These are phyloP conservation scores for Sicus ferrugineus DNA, from an alignment of 2,888 invertebrate species.

Conservation along the genomic window DNA sequence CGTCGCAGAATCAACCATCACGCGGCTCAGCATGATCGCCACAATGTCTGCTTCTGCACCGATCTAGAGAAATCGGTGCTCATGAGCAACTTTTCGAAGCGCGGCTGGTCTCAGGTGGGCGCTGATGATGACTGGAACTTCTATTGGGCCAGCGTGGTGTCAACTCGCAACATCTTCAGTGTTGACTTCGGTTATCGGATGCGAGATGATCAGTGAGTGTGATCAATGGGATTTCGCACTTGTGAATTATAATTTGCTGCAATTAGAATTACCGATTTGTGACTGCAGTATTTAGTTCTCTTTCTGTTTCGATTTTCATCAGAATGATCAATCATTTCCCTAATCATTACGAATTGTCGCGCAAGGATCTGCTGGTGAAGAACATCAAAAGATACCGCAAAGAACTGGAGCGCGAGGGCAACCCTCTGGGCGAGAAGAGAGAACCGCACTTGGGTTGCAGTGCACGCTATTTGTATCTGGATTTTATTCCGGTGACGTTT, in stretches of 20 bases:
- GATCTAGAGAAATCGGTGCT: slow-evolving; percentile 90
- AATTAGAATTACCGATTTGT: too few species aligned
- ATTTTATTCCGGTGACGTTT: slow-evolving; percentile 93
- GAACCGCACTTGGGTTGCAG: slow-evolving; percentile 67
- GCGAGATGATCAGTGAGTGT: slow-evolving; percentile 81
- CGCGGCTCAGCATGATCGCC: slow-evolving; percentile 42
- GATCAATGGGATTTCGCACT: background rate
- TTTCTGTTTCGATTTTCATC: background rate
- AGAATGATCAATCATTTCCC: slow-evolving; percentile 92
- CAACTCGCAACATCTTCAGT: slow-evolving; percentile 90
- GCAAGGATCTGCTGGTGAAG: slow-evolving; percentile 95
- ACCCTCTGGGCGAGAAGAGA: slow-evolving; percentile 79
- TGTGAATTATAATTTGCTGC: background rate
- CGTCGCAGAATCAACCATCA: slow-evolving; percentile 40
- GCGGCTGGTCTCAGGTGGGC: slow-evolving; percentile 84
- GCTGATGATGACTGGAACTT: slow-evolving; percentile 96
- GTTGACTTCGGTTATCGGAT: slow-evolving; percentile 91
- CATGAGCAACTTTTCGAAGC: slow-evolving; percentile 88
- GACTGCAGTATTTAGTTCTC: background rate
- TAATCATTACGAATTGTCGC: slow-evolving; percentile 92
- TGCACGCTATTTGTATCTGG: slow-evolving; percentile 81
- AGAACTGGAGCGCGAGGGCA: slow-evolving; percentile 91
- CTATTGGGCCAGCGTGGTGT: slow-evolving; percentile 93
- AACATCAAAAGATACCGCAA: slow-evolving; percentile 94
- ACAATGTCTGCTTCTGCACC: slow-evolving; percentile 60